These are phyloP conservation scores for Anguilla anguilla DNA, from an alignment of 2,797 vertebrate species.

Conservation along the genomic window DNA sequence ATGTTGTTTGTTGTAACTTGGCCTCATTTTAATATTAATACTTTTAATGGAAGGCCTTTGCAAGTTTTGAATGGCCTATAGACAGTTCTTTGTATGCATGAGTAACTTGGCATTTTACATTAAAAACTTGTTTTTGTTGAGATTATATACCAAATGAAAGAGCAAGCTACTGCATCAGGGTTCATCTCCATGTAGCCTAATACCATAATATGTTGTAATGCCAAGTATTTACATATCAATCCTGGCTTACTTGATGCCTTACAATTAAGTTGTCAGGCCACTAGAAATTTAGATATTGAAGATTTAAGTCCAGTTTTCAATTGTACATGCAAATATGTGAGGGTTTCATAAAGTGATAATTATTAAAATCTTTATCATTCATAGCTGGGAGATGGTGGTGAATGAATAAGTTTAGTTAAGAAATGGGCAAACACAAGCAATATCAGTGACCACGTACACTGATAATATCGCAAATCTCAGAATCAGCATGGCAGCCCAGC, in stretches of 20 bases:
- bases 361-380: not conserved
- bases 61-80: no score
- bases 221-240: not conserved
- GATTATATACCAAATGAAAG: no score
- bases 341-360: not conserved
- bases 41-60: no score
- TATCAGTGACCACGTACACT: not conserved
- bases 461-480: not conserved
- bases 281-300: not conserved
- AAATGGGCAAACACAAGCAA: not conserved
- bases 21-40: no score
- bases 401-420: not conserved
- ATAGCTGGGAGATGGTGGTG: not conserved
- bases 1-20: no score
- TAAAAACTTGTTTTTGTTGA: no score
- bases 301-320: not conserved
- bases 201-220: not conserved
- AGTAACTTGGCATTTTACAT: no score
- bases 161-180: no score
- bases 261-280: not conserved
- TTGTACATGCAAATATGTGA: not conserved
- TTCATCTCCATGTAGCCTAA: not conserved
- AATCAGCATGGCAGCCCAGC: not conserved
- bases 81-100: no score
- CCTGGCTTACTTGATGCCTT: not conserved